These are phyloP conservation scores for Acanthurus lineatus DNA, from an alignment of 2,797 vertebrate species.

Conservation along the genomic window DNA sequence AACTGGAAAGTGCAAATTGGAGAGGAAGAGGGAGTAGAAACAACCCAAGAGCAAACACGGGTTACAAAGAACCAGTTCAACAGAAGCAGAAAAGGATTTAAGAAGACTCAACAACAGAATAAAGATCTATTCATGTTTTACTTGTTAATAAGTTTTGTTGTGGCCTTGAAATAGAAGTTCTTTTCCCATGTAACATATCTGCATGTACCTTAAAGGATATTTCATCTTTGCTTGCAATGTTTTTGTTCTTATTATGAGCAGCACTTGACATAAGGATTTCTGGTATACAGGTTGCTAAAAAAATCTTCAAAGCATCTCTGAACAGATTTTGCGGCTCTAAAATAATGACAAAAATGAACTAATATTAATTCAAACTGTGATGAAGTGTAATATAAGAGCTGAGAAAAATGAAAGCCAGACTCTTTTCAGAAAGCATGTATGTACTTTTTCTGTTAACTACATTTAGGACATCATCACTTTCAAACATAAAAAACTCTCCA, in stretches of 20 bases:
- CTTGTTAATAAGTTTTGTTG: not conserved
- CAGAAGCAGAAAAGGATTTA: not conserved
- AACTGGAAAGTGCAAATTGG: conserved; percentile 20
- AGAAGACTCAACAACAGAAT: conserved; percentile 9
- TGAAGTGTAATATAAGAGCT: not conserved
- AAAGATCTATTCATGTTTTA: conserved; percentile 1
- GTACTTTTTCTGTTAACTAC: not conserved
- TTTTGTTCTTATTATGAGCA: not conserved
- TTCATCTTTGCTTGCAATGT: not conserved
- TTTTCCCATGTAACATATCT: not conserved
- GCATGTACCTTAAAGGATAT: not conserved
- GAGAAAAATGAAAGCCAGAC: not conserved
- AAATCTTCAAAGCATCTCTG: not conserved
- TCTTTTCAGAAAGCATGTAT: not conserved
- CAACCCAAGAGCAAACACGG: conserved; percentile 31
- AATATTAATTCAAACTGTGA: not conserved
- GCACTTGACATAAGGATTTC: not conserved
- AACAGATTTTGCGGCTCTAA: not conserved
- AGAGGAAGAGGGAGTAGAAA: not conserved
- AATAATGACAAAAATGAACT: not conserved
- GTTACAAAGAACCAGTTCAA: conserved; percentile 21
- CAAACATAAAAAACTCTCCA: not conserved
- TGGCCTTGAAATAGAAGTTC: not conserved
- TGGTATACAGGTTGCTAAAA: not conserved
- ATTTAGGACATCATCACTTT: conserved; percentile 1